Evolutionary conservation across 1,140 invertebrate genomes (phyloP).

Genomic region (Antheraea mylitta): DNA sequence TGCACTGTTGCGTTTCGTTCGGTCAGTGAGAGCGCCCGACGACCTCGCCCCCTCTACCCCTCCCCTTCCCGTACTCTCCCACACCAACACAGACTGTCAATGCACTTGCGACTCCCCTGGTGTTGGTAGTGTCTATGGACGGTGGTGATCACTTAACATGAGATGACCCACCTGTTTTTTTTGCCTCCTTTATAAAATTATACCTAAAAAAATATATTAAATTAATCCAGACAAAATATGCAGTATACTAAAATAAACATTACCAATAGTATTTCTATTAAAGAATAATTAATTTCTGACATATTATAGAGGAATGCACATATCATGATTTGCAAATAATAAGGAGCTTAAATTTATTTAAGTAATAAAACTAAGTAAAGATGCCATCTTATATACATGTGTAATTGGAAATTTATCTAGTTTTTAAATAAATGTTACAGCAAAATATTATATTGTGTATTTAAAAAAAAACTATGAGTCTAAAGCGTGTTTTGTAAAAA

Average conservation of each 20-base stretch:
- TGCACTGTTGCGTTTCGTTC: too few relatives aligned
- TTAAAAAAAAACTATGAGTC: neutral
- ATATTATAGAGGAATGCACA: neutral
- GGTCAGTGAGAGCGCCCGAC: too few relatives aligned
- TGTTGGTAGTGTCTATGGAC: too few relatives aligned
- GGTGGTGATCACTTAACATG: too few relatives aligned
- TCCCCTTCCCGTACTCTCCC: too few relatives aligned
- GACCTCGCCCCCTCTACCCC: too few relatives aligned
- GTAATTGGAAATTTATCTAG: neutral
- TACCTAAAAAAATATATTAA: too few relatives aligned
- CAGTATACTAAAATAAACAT: neutral
- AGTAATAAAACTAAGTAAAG: constrained; percentile 1
- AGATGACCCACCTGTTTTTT: too few relatives aligned
- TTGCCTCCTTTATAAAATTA: too few relatives aligned
- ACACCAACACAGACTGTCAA: too few relatives aligned
- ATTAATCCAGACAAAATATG: too few relatives aligned
- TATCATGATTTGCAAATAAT: neutral
- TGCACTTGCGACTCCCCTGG: too few relatives aligned
- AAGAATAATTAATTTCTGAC: neutral
- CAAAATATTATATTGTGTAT: neutral
- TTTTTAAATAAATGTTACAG: constrained; percentile 2
- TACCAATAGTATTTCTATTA: neutral
- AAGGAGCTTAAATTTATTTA: constrained; percentile 1
- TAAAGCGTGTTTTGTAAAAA: neutral
- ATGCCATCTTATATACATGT: neutral